These are phyloP conservation scores for Cephalophus harveyi DNA, from an alignment of 2,113 vertebrate species.

Conservation along the genomic window DNA sequence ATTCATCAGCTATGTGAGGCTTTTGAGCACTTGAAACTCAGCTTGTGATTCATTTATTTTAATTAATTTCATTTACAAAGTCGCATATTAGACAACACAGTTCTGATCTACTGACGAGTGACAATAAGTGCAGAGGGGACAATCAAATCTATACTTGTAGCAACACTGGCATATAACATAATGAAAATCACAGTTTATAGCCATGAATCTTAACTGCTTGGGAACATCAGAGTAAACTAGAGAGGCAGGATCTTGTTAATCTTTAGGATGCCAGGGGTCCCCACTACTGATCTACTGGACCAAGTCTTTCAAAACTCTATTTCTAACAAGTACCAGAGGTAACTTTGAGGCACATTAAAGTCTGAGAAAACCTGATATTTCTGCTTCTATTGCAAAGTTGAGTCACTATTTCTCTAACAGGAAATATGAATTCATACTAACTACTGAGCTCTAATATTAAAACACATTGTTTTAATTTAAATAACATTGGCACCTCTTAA, in stretches of 20 bases:
- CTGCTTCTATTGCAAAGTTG: background rate
- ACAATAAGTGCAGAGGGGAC: slow-evolving; percentile 1
- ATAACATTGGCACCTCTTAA: background rate
- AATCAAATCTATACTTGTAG: background rate
- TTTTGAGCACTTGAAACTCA: background rate
- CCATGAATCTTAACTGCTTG: background rate
- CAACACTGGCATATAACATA: background rate
- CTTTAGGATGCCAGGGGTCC: background rate
- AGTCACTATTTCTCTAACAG: background rate
- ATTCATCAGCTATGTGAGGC: background rate
- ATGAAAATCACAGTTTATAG: background rate
- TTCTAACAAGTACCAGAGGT: background rate
- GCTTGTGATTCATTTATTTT: background rate
- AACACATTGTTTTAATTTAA: slow-evolving; percentile 40
- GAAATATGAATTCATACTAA: background rate
- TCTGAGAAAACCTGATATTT: background rate
- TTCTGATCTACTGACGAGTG: background rate
- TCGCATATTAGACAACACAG: background rate
- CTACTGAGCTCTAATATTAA: slow-evolving; percentile 9
- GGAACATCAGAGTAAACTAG: background rate
- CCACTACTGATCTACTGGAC: background rate
- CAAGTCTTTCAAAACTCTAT: background rate
- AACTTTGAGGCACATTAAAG: background rate
- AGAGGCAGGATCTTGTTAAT: background rate
- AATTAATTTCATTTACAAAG: background rate